Percentiles rank a stretch among this genome's conserved stretches.
Conservation (phyloP, 2,113 vertebrate genomes). For the Lepus americanus region DNA sequence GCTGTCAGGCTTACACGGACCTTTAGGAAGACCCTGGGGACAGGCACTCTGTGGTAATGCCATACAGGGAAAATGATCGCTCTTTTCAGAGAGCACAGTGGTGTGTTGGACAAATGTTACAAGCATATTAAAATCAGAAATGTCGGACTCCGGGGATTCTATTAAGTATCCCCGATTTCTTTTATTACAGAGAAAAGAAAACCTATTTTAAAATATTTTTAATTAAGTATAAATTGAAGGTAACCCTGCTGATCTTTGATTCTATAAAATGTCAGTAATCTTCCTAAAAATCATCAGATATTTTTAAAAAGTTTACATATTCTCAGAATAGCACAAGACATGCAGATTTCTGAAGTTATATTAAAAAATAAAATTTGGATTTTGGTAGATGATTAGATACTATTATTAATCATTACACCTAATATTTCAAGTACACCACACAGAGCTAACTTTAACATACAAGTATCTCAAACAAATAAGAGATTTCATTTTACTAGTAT, state of each 20-base stretch:
- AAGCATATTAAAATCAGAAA: slow-evolving; percentile 79
- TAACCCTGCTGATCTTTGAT: slow-evolving; percentile 62
- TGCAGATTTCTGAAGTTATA: slow-evolving; percentile 48
- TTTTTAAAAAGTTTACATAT: slow-evolving; percentile 46
- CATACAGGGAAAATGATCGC: slow-evolving; percentile 67
- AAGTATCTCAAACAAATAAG: slow-evolving; percentile 45
- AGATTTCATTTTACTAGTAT: slow-evolving; percentile 54
- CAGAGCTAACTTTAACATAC: not conserved
- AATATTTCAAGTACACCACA: slow-evolving; percentile 39
- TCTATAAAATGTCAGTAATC: slow-evolving; percentile 73
- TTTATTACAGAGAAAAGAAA: slow-evolving; percentile 70
- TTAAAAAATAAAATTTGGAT: slow-evolving; percentile 42
- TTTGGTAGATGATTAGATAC: slow-evolving; percentile 50
- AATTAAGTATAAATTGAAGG: slow-evolving; percentile 71
- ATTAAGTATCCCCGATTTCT: slow-evolving; percentile 71
- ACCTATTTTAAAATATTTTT: slow-evolving; percentile 72
- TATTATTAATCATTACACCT: slow-evolving; percentile 48
- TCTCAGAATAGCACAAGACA: slow-evolving; percentile 50
- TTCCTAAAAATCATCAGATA: slow-evolving; percentile 62
- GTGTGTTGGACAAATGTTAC: slow-evolving; percentile 67
- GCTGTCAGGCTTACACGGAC: slow-evolving; percentile 48
- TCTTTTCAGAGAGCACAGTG: slow-evolving; percentile 74
- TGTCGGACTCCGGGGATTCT: slow-evolving; percentile 61
- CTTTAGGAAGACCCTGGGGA: slow-evolving; percentile 68
- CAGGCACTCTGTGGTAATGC: slow-evolving; percentile 24